Conservation (phyloP, 2,888 invertebrate species). For the Lysandra bellargus region DNA sequence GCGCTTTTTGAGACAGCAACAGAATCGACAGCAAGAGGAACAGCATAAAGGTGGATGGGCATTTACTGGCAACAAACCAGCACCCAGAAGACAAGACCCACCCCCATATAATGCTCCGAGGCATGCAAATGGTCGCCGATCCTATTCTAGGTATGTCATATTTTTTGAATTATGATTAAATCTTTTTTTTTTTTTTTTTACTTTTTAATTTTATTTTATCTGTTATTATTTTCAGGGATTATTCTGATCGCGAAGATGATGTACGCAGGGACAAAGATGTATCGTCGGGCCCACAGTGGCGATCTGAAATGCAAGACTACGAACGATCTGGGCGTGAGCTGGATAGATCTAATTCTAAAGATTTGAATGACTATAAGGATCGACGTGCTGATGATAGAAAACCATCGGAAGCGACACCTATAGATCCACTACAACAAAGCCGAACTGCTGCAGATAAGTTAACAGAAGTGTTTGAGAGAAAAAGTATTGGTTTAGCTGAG, state of each 20-base stretch:
- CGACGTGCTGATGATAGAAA: conserved; percentile 77
- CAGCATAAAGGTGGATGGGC: conserved; percentile 72
- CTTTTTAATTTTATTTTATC: conserved; percentile 11
- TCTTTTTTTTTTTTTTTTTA: conserved; percentile 15
- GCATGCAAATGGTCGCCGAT: conserved; percentile 69
- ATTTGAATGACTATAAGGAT: conserved; percentile 72
- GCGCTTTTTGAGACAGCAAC: conserved; percentile 89
- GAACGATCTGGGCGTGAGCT: conserved; percentile 67
- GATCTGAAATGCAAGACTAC: conserved; percentile 76
- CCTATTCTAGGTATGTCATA: conserved; percentile 64
- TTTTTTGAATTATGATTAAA: conserved; percentile 18
- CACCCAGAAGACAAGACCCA: conserved; percentile 65
- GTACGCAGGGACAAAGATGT: conserved; percentile 71
- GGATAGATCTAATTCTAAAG: conserved; percentile 73
- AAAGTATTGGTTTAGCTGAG: conserved; percentile 66
- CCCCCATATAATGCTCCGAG: conserved; percentile 68
- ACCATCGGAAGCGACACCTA: conserved; percentile 53
- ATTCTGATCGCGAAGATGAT: conserved; percentile 74
- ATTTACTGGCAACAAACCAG: conserved; percentile 60
- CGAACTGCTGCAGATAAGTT: conserved; percentile 74
- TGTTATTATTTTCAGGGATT: conserved; percentile 60
- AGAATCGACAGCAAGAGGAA: conserved; percentile 74
- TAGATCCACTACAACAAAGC: conserved; percentile 56
- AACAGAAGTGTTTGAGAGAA: conserved; percentile 75
- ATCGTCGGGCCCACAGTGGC: conserved; percentile 69